A percentile compares a stretch with the other conserved stretches of the same genome.
These are phyloP conservation scores for Bombyx mandarina DNA, from an alignment of 1,140 invertebrate genomes.

Conservation along the genomic window DNA sequence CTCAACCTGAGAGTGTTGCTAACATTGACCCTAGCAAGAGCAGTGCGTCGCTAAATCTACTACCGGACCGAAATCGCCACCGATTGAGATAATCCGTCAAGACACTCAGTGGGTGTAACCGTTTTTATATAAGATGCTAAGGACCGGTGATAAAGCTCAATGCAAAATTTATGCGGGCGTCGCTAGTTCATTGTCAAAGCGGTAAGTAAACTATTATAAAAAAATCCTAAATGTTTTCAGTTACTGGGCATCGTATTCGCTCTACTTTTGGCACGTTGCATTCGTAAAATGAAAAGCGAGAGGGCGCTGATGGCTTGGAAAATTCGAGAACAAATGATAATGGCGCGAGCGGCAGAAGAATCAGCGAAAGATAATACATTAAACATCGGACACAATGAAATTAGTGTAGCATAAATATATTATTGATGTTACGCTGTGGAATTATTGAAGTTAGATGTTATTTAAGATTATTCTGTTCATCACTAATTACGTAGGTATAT, in stretches of 20 bases:
- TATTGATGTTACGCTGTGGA: neutral
- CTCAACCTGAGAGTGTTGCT: too few relatives aligned
- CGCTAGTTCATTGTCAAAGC: too few relatives aligned
- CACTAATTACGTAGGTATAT: too few relatives aligned
- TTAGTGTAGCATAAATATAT: conserved; percentile 37
- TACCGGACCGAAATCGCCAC: too few relatives aligned
- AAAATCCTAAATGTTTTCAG: conserved; percentile 64
- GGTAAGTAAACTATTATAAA: neutral
- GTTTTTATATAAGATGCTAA: too few relatives aligned
- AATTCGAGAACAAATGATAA: conserved; percentile 52
- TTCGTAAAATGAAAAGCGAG: conserved; percentile 83
- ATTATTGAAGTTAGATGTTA: neutral
- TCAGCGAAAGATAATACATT: conserved; percentile 21
- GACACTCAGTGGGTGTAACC: too few relatives aligned
- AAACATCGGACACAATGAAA: conserved; percentile 39
- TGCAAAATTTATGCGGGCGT: too few relatives aligned
- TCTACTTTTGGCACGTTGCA: conserved; percentile 84
- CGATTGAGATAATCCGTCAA: too few relatives aligned
- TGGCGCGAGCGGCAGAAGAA: conserved; percentile 36
- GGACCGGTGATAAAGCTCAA: too few relatives aligned
- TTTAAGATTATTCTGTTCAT: too few relatives aligned
- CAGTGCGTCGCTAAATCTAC: too few relatives aligned
- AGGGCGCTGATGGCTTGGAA: conserved; percentile 76
- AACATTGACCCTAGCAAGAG: too few relatives aligned
- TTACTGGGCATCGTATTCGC: conserved; percentile 88